A percentile compares a stretch with the other conserved stretches of the same genome.
Evolutionary conservation across 2,888 invertebrate species (phyloP).

Genomic region (Bellardia bayeri): DNA sequence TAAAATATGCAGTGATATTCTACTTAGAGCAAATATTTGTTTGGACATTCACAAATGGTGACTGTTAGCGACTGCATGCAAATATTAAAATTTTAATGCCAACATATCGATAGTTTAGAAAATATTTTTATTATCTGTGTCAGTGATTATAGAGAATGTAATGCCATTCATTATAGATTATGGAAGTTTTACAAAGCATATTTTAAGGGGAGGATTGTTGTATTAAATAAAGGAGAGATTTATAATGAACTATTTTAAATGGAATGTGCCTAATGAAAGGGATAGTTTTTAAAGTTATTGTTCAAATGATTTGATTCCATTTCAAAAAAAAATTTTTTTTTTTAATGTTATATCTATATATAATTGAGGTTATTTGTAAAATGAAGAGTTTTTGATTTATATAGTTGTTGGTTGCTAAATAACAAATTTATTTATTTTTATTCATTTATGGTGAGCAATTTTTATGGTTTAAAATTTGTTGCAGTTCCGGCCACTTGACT

Average conservation of each 20-base stretch:
- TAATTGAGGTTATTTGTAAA: neutral
- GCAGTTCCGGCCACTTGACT: constrained; percentile 20
- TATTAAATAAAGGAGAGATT: no score
- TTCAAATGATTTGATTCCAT: neutral
- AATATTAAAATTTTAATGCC: neutral
- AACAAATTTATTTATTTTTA: neutral
- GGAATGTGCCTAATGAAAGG: neutral
- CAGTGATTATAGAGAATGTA: neutral
- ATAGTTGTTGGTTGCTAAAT: neutral
- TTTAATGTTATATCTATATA: neutral
- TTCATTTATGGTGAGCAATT: neutral
- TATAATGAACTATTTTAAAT: neutral
- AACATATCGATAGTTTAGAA: neutral
- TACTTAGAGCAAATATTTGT: constrained; percentile 5
- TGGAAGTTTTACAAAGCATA: neutral
- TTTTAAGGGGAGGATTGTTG: neutral
- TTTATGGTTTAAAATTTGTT: constrained; percentile 2
- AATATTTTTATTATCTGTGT: constrained; percentile 8
- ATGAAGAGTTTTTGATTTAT: neutral
- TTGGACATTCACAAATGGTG: neutral
- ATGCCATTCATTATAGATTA: neutral
- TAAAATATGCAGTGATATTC: constrained; percentile 47
- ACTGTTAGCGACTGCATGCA: neutral
- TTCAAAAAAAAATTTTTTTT: neutral
- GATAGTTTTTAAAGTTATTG: neutral